Percentiles rank a stretch among this genome's conserved stretches.
Conservation (phyloP, 2,113 vertebrate genomes). For the Gavia stellata region DNA sequence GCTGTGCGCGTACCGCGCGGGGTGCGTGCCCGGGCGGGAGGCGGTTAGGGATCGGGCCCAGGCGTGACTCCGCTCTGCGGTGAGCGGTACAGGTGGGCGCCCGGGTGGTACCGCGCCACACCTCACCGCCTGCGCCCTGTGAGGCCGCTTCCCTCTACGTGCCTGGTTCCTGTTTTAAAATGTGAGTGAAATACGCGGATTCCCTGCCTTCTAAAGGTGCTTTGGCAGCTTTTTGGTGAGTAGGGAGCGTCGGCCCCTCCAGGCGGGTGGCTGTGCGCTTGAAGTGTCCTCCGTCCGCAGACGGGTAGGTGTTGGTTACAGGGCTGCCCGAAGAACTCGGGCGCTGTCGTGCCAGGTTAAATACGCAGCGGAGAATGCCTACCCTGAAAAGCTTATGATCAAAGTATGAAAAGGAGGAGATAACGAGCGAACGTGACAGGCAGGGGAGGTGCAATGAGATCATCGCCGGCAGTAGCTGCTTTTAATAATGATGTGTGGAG, state of each 20-base stretch:
- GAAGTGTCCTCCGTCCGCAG: too few species aligned
- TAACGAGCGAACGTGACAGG: neutral
- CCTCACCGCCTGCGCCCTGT: accelerated
- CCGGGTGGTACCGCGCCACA: neutral
- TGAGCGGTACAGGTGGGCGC: neutral
- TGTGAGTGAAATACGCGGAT: neutral
- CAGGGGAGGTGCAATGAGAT: neutral
- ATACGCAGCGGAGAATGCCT: accelerated
- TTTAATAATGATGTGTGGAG: neutral
- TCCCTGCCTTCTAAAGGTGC: neutral
- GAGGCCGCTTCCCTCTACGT: neutral
- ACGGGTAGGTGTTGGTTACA: neutral
- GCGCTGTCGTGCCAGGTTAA: neutral
- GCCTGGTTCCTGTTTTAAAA: accelerated
- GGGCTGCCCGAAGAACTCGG: neutral
- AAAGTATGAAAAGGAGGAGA: neutral
- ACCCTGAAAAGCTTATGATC: neutral
- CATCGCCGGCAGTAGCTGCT: neutral
- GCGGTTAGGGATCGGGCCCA: accelerated
- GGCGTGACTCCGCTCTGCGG: neutral
- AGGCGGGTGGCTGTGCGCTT: neutral
- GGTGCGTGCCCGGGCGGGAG: neutral
- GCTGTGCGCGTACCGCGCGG: neutral
- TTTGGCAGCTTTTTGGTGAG: neutral
- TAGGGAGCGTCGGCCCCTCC: neutral